phyloP scores from a whole-genome alignment of 1,140 invertebrate genomes.

The Lordiphosa stackelbergi region DNA sequence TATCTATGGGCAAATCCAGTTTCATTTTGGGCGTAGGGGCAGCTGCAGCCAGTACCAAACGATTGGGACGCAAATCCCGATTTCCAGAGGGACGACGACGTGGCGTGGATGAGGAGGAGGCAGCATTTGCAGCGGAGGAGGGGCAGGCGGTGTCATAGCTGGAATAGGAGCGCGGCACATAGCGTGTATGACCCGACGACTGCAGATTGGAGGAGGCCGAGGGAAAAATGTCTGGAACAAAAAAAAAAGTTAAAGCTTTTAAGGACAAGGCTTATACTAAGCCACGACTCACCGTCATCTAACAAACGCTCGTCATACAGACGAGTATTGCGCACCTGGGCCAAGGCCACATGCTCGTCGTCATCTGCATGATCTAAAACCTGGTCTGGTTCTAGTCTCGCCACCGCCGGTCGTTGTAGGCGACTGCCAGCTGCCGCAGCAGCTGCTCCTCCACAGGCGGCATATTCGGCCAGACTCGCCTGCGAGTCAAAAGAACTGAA shows the following conservation, averaged over 20 bases:
- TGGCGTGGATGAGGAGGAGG: slow-evolving; percentile 36
- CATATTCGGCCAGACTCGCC: slow-evolving; percentile 75
- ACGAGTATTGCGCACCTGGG: slow-evolving; percentile 55
- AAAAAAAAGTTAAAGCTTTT: neutral
- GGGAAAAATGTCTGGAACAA: slow-evolving; percentile 51
- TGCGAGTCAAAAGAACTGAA: slow-evolving; percentile 77
- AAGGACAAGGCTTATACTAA: too few relatives aligned
- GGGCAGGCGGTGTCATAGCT: slow-evolving; percentile 64
- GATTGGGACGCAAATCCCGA: slow-evolving; percentile 53
- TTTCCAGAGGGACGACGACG: slow-evolving; percentile 49
- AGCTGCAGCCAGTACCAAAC: slow-evolving; percentile 40
- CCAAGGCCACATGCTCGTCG: slow-evolving; percentile 47
- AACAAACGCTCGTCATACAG: slow-evolving; percentile 49
- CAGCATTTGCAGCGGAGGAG: slow-evolving; percentile 25
- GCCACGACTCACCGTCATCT: slow-evolving; percentile 44
- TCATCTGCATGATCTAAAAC: slow-evolving; percentile 46
- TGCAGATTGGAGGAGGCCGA: slow-evolving; percentile 48
- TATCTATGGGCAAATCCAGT: slow-evolving; percentile 59
- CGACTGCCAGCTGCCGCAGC: slow-evolving; percentile 8
- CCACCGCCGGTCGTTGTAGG: slow-evolving; percentile 22
- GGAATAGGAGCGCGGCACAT: slow-evolving; percentile 73
- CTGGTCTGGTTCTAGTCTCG: slow-evolving; percentile 11
- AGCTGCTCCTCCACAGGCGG: slow-evolving; percentile 33
- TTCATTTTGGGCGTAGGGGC: slow-evolving; percentile 53
- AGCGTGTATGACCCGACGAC: slow-evolving; percentile 34